Evolutionary conservation across 1,140 invertebrate species (phyloP).

Genomic region (Euwallacea fornicatus): DNA sequence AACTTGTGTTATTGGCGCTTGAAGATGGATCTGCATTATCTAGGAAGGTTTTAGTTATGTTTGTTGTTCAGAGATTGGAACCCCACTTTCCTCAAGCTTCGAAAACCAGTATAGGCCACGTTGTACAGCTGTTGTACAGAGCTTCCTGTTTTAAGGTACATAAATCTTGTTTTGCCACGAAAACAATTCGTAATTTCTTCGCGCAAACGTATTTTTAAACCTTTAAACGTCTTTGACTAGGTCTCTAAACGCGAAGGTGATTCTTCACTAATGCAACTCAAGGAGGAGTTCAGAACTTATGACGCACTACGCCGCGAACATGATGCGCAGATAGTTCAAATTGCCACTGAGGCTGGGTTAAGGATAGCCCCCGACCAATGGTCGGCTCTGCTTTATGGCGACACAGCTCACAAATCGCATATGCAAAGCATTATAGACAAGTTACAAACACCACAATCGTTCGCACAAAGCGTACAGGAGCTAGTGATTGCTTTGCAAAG

Average conservation of each 20-base stretch:
- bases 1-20: constrained; percentile 88
- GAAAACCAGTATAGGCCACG: constrained; percentile 98
- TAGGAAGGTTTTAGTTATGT: constrained; percentile 97
- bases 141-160: constrained; percentile 96
- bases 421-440: constrained; percentile 99
- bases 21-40: constrained; percentile 97
- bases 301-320: constrained; percentile 92
- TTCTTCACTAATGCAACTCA: constrained; percentile 97
- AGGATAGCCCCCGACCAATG: constrained; percentile 98
- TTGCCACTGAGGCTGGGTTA: constrained; percentile 95
- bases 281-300: constrained; percentile 96
- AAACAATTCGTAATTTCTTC: neutral
- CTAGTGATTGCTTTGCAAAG: constrained; percentile 89
- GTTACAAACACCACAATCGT: constrained; percentile 88
- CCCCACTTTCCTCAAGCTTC: constrained; percentile 96
- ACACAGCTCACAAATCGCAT: constrained; percentile 92
- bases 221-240: constrained; percentile 53
- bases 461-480: constrained; percentile 89
- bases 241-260: constrained; percentile 96
- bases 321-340: constrained; percentile 97
- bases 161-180: neutral
- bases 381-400: constrained; percentile 95
- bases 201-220: neutral
- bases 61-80: constrained; percentile 94
- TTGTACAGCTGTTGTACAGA: constrained; percentile 95